Base-by-base conservation (phyloP, 2,888 invertebrate species). In the Strigamia crassipes region DNA sequence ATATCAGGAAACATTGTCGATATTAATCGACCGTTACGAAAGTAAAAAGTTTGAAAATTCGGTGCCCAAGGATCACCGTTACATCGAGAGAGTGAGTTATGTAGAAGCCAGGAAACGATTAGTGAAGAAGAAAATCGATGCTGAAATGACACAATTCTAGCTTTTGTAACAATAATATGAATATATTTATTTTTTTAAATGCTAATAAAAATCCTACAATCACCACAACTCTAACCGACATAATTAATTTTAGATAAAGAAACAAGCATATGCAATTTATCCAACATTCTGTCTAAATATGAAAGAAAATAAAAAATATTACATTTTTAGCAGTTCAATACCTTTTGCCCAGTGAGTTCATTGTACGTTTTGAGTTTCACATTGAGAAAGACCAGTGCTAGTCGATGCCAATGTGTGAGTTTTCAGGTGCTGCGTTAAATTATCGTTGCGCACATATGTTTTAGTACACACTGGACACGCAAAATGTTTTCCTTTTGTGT, bases 391-490 rank as follows among this genome's bases (percentile, higher is more conserved):
- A 27, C 13, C 31, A 8, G 73, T 73, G 31, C 73, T 73, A 73
- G 73, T 73, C 73, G 73, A 73, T 73, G 73, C 73, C 73, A 73
- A 73, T 27, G 73, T 73, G 46, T 81, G 81, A 5, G 81, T 81
- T 66, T 81, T 81, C 81, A 81, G 21, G 73, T 81, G 81, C 61
- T 81, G 81, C 66, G 51, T 81, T 42, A 81, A 66, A 66, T 81
- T 81, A 42, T 81, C 81, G 27, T 66, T 81, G 18, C 81, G 41
- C n/a, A 81, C 81, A 81, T 61, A 81, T 21, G 23, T 56, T 21
- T 81, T 81, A 10, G 34, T 61, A 41, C 81, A 81, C 66, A 81
- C 61, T 41, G 81, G 41, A 61, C 81, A 81, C 12, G 66, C 18
- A 66, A 81, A 81, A 18, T 61, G 81, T 81, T 81, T 81, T 15